Evolutionary conservation across 2,888 invertebrate species (phyloP), one percentile per base, ranked within the genome.

Genomic region (Athripsodes cinereus): DNA sequence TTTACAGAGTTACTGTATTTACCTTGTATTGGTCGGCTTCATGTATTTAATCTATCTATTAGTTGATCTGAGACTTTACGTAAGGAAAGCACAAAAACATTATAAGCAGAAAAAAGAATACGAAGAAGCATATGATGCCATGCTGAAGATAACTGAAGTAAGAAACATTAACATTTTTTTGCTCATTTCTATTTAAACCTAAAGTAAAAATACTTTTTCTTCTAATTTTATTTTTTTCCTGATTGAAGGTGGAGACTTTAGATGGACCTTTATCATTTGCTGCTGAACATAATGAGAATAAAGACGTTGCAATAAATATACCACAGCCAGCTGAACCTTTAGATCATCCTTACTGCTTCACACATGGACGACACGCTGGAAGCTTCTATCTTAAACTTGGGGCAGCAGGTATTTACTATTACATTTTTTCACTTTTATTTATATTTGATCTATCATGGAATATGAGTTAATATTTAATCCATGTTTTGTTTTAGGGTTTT

Each of bases 301-400:
- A 11, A n/a, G 21, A 31, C 11, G n/a, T 35, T 21, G 34, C 54
- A 18, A 22, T 76, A 0, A 67, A 79, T 1, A 76, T 81, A 0
- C 66, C 67, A 2, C 56, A 58, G n/a, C 61, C 73, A 13, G 69
- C 78, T 2, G 72, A 74, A 48, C 73, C 78, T 10, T 64, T 79
- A 48, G 75, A 72, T 31, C 84, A 84, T 66, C 71, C 78, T 66
- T 85, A 85, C 68, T 85, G 84, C 69, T 85, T 87, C 69, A 82
- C 80, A 65, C 80, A 80, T 47, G 87, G 87, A 55, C 72, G 86
- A 63, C 87, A 88, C 71, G 84, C 85, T 18, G 86, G 85, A 26
- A 87, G 86, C 66, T 85, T 88, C 69, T 89, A 86, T 69, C 76
- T 88, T 19, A 88, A 88, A 75, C 71, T 86, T 65, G 88, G 88